Conservation (phyloP, 2,113 vertebrate species). For the Monarcha castaneiventris region DNA sequence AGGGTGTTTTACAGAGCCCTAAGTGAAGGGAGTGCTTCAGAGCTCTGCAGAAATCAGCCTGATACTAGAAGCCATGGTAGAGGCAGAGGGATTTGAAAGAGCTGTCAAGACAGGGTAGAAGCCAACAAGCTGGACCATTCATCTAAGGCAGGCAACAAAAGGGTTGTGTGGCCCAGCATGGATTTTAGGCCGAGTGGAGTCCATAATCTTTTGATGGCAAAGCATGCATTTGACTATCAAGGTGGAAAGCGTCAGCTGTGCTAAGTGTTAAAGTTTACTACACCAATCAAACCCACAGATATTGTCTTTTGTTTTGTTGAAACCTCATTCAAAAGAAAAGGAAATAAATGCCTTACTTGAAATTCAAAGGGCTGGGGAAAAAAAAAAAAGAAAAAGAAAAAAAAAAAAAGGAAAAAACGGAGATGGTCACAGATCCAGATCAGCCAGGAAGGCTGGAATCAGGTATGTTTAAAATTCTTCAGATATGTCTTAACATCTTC, state of each 20-base stretch:
- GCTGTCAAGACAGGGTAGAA: background rate
- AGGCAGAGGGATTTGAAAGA: background rate
- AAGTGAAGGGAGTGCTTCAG: background rate
- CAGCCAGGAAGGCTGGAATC: conserved; percentile 17
- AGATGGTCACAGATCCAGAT: background rate
- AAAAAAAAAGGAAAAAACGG: background rate
- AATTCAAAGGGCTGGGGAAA: conserved; percentile 53
- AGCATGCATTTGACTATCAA: background rate
- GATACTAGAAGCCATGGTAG: background rate
- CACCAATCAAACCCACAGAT: background rate
- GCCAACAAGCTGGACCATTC: background rate
- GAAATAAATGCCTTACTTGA: conserved; percentile 63
- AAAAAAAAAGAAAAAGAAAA: background rate
- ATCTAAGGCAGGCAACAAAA: background rate
- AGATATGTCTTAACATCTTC: conserved; percentile 47
- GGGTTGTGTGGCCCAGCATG: fast-evolving
- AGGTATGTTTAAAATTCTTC: conserved; percentile 23
- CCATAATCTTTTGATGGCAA: conserved; percentile 1
- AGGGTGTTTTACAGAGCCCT: background rate
- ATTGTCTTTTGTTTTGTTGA: background rate
- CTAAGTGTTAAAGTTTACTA: background rate
- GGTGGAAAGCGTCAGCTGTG: background rate
- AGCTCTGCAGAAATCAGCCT: background rate
- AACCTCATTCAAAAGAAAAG: background rate
- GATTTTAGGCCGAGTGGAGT: background rate